Conservation (phyloP, 2,888 invertebrate species). For the Coelinius sp. region DNA sequence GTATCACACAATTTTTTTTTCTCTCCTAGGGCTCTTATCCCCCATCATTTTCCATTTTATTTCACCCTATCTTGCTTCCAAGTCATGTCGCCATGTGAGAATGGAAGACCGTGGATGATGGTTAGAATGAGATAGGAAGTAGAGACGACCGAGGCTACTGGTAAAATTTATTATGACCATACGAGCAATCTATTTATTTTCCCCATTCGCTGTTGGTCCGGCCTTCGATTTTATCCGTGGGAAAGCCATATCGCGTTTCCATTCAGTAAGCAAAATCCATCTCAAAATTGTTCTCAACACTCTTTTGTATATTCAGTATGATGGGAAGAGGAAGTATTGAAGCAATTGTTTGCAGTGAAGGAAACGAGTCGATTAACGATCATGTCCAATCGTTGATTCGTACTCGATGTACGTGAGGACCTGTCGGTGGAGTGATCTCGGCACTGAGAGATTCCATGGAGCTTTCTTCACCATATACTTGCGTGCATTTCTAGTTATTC, state of each 20-base stretch:
- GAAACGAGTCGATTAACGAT: constrained; percentile 8
- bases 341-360: neutral
- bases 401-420: constrained; percentile 26
- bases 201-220: neutral
- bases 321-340: neutral
- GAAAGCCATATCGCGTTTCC: constrained; percentile 8
- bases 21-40: neutral
- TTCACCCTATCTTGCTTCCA: neutral
- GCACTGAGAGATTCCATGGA: neutral
- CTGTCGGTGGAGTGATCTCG: neutral
- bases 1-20: neutral
- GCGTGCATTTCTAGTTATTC: neutral
- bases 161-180: constrained; percentile 29
- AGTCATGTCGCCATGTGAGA: constrained; percentile 1
- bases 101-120: neutral
- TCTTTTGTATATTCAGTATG: constrained; percentile 13
- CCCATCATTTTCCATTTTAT: constrained; percentile 1
- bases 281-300: neutral
- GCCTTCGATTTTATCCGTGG: constrained; percentile 2
- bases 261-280: constrained; percentile 6
- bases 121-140: neutral
- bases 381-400: constrained; percentile 12
- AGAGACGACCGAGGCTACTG: neutral
- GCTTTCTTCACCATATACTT: neutral
- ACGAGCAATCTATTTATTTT: constrained; percentile 10